These are phyloP conservation scores for Diachrysia chrysitis DNA, from an alignment of 2,888 invertebrate genomes.

Conservation along the genomic window DNA sequence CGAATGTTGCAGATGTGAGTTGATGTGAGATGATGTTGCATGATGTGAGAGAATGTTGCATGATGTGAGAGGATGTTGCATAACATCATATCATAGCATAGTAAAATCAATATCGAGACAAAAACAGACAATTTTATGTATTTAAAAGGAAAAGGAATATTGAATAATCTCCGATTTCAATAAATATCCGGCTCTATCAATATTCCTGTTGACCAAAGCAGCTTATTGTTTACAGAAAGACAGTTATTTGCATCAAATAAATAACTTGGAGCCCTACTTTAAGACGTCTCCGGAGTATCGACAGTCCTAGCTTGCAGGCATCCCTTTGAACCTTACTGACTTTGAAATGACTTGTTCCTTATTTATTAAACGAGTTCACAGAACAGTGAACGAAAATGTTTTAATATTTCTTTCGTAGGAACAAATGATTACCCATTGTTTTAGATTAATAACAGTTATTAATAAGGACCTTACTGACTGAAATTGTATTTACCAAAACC, in stretches of 20 bases:
- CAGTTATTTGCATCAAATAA: conserved; percentile 44
- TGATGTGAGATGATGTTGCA: too few relatives aligned
- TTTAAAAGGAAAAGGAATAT: neutral
- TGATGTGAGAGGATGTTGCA: too few relatives aligned
- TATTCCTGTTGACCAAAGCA: conserved; percentile 7
- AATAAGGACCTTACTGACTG: too few relatives aligned
- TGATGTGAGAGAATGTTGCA: too few relatives aligned
- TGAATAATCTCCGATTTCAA: conserved; percentile 18
- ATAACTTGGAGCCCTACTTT: conserved; percentile 18
- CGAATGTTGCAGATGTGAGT: too few relatives aligned
- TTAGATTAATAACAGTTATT: too few relatives aligned
- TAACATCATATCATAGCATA: too few relatives aligned
- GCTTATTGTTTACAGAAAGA: conserved; percentile 43
- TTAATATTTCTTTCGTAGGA: too few relatives aligned
- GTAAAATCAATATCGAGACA: too few relatives aligned
- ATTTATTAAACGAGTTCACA: neutral
- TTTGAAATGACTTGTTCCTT: conserved; percentile 13
- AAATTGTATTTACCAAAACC: too few relatives aligned
- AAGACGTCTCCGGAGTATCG: conserved; percentile 28
- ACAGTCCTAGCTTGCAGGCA: conserved; percentile 29
- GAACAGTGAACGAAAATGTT: too few relatives aligned
- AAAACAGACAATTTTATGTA: neutral
- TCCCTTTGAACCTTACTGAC: conserved; percentile 27
- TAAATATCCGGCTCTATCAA: conserved; percentile 17
- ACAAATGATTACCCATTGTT: too few relatives aligned